A percentile compares a stretch with the other conserved stretches of the same genome.
Conservation (phyloP, 2,113 vertebrate genomes). For the Dicrurus megarhynchus region DNA sequence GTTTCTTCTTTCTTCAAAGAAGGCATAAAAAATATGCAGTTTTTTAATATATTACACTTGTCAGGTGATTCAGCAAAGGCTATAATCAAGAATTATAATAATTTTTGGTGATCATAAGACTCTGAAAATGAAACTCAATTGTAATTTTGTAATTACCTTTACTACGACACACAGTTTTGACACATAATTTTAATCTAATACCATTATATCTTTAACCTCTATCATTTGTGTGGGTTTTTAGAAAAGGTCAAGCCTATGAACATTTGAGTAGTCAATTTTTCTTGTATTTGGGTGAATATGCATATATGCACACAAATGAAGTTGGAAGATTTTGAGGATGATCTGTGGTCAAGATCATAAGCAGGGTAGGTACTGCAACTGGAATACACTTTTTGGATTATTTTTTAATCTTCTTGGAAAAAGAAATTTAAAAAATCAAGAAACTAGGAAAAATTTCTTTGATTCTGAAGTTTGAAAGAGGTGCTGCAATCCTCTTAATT, state of each 20-base stretch:
- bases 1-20: not conserved
- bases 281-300: not conserved
- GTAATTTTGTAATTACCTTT: not conserved
- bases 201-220: not conserved
- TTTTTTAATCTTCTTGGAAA: not conserved
- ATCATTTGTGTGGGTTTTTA: rapidly evolving
- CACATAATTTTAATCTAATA: not conserved
- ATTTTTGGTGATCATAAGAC: not conserved
- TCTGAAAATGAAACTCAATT: not conserved
- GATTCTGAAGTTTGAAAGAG: not conserved
- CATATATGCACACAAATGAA: not conserved
- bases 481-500: not conserved
- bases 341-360: not conserved
- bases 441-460: not conserved
- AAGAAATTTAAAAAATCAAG: not conserved
- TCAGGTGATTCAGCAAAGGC: not conserved
- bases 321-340: not conserved
- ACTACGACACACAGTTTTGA: not conserved
- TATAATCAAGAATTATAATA: not conserved
- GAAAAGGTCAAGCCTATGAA: not conserved
- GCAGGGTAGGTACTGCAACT: not conserved
- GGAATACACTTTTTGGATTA: rapidly evolving
- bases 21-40: not conserved
- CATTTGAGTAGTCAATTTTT: not conserved
- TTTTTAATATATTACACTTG: not conserved